These are phyloP conservation scores for Scaptodrosophila latifasciaeformis DNA, from an alignment of 2,888 invertebrate genomes.

Conservation along the genomic window DNA sequence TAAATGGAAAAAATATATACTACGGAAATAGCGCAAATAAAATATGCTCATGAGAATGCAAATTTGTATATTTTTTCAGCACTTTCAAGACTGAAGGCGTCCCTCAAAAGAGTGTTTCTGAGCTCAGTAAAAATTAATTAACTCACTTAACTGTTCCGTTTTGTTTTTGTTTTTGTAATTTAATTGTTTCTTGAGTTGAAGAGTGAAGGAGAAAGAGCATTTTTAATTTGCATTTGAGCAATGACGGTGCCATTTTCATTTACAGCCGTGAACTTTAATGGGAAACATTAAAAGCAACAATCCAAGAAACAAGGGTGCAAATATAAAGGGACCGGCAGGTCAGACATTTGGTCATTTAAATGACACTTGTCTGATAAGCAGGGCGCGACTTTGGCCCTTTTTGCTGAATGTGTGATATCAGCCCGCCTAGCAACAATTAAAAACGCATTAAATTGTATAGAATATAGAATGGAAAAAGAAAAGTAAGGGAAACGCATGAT, in stretches of 20 bases:
- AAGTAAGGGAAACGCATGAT: constrained; percentile 47
- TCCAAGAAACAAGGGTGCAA: constrained; percentile 2
- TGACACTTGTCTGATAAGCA: constrained; percentile 25
- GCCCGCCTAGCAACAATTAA: constrained; percentile 55
- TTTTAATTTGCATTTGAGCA: background rate
- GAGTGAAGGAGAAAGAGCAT: background rate
- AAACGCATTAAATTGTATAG: constrained; percentile 51
- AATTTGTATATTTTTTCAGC: constrained; percentile 18
- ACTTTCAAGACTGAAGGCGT: background rate
- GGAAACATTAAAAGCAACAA: constrained; percentile 43
- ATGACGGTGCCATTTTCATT: constrained; percentile 2
- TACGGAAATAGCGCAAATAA: constrained; percentile 37
- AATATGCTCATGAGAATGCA: constrained; percentile 18
- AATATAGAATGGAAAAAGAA: too few relatives aligned
- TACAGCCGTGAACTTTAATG: constrained; percentile 34
- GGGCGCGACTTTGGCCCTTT: background rate
- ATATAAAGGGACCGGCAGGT: background rate
- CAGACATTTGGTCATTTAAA: constrained; percentile 56
- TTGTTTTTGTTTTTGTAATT: constrained; percentile 1
- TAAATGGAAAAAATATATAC: too few relatives aligned
- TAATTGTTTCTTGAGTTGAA: too few relatives aligned
- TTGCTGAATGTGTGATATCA: background rate
- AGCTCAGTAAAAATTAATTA: constrained; percentile 51
- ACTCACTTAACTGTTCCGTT: constrained; percentile 45
- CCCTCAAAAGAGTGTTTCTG: background rate